A percentile compares a stretch with the other conserved stretches of the same genome.
Conservation (phyloP, 1,140 invertebrate species). For the Listronotus bonariensis region DNA sequence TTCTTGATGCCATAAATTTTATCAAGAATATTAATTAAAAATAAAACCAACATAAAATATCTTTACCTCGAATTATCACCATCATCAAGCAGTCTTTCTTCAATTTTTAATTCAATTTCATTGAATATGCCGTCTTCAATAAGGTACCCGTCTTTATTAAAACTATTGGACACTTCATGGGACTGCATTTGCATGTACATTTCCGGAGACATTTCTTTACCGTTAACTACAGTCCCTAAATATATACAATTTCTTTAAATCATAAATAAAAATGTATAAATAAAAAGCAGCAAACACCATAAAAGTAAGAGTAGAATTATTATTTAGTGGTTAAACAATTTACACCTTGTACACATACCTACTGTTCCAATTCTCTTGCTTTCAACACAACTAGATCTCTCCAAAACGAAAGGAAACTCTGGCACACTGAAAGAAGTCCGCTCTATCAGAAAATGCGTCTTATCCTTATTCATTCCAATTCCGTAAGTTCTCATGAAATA, state of each 20-base stretch:
- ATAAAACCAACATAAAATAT: background rate
- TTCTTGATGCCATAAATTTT: too few relatives aligned
- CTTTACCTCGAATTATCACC: constrained; percentile 19
- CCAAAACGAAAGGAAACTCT: constrained; percentile 62
- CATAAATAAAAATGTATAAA: too few relatives aligned
- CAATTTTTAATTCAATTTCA: constrained; percentile 33
- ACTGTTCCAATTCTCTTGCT: constrained; percentile 63
- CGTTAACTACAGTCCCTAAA: constrained; percentile 67
- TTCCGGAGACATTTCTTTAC: constrained; percentile 61
- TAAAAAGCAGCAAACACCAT: too few relatives aligned
- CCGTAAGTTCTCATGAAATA: constrained; percentile 69
- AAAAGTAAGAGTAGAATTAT: too few relatives aligned
- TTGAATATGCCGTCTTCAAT: constrained; percentile 57
- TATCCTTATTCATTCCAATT: constrained; percentile 60
- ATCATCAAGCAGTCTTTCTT: constrained; percentile 27
- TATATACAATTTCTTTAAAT: too few relatives aligned
- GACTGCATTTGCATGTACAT: constrained; percentile 52
- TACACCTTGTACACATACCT: constrained; percentile 2
- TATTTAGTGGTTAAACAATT: too few relatives aligned
- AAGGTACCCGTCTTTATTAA: constrained; percentile 65
- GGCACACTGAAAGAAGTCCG: constrained; percentile 63
- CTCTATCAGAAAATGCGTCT: constrained; percentile 63
- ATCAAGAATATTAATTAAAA: too few relatives aligned
- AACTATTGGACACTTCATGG: constrained; percentile 69
- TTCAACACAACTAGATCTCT: constrained; percentile 69